These are phyloP conservation scores for Callipepla californica DNA, from an alignment of 2,113 vertebrate species.

Conservation along the genomic window DNA sequence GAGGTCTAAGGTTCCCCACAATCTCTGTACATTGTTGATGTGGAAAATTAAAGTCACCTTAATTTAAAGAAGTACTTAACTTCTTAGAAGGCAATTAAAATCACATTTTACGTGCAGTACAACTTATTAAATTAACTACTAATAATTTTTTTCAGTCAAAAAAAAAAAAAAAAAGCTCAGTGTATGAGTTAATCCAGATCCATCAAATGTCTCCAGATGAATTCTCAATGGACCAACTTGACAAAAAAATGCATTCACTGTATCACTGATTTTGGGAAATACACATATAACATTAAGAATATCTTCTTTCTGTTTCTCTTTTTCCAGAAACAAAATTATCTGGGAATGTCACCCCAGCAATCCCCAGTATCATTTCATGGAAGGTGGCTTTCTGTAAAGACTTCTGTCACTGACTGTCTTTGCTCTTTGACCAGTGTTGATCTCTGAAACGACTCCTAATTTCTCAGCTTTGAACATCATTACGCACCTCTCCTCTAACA, in stretches of 20 bases:
- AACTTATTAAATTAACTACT: neutral
- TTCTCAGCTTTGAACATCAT: neutral
- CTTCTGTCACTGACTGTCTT: neutral
- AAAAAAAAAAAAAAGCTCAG: neutral
- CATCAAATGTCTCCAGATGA: neutral
- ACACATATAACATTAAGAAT: neutral
- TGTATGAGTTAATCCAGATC: neutral
- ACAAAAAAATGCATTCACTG: neutral
- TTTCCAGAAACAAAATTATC: neutral
- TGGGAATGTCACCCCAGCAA: neutral
- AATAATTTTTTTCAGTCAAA: neutral
- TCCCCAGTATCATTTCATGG: neutral
- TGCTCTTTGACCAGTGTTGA: neutral
- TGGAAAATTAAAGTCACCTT: neutral
- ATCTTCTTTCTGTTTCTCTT: neutral
- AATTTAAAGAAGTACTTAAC: neutral
- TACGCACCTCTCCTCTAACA: neutral
- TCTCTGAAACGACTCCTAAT: neutral
- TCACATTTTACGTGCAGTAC: neutral
- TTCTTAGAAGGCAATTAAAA: constrained; percentile 18
- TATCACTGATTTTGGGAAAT: neutral
- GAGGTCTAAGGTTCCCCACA: neutral
- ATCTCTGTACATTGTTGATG: neutral
- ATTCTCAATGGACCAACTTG: neutral
- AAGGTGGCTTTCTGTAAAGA: neutral